Evolutionary conservation across 2,113 vertebrate genomes (phyloP).

Genomic region (Trichechus manatus): DNA sequence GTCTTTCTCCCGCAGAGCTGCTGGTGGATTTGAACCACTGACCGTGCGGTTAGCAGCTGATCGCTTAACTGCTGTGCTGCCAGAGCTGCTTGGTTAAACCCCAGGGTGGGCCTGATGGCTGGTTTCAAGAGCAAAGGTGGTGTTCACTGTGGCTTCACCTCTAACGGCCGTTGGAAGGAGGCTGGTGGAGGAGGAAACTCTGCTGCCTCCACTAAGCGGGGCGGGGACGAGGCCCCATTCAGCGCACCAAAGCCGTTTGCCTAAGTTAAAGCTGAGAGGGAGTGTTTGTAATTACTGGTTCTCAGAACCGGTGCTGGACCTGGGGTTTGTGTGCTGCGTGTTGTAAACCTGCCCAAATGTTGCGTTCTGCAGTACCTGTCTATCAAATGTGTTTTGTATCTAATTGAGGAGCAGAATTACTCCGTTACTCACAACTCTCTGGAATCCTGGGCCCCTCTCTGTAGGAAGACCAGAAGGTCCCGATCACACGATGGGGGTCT

Average conservation of each 20-base stretch:
- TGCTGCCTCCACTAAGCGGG: neutral
- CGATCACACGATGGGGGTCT: neutral
- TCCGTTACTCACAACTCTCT: neutral
- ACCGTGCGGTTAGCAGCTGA: no score
- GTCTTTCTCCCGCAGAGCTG: no score
- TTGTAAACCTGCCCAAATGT: rapidly evolving
- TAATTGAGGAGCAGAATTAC: neutral
- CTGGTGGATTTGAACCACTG: no score
- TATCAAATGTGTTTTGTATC: no score
- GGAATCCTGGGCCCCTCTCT: neutral
- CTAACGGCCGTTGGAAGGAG: neutral
- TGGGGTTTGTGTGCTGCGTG: rapidly evolving
- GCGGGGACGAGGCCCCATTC: neutral
- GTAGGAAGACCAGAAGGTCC: neutral
- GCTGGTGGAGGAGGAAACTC: neutral
- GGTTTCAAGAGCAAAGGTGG: conserved; percentile 63
- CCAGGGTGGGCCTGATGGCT: conserved; percentile 62
- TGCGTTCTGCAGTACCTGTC: rapidly evolving
- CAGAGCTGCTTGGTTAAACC: conserved; percentile 64
- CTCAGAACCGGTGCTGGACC: rapidly evolving
- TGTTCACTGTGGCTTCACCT: rapidly evolving
- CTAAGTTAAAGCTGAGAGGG: rapidly evolving
- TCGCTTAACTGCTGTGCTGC: no score
- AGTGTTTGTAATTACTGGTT: neutral
- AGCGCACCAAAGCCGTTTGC: neutral